Evolutionary conservation across 2,888 invertebrate species (phyloP).

Genomic region (Trissonchulus sp.): DNA sequence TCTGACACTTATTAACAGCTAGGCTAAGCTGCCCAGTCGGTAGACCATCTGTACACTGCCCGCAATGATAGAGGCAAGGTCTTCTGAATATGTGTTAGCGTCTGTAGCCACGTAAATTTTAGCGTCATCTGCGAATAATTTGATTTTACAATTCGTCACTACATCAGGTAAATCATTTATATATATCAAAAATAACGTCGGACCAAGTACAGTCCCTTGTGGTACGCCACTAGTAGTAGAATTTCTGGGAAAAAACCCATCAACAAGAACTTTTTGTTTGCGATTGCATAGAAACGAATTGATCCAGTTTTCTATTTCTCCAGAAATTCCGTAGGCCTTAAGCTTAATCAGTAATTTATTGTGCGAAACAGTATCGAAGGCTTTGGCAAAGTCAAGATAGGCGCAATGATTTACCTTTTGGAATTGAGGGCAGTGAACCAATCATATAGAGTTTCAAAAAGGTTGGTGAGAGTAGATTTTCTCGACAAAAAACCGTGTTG

Average conservation of each 20-base stretch:
- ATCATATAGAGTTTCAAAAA: background rate
- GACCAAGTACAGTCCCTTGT: slow-evolving; percentile 6
- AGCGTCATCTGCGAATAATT: background rate
- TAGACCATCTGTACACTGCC: too few species aligned
- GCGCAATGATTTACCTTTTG: slow-evolving; percentile 9
- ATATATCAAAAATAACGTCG: background rate
- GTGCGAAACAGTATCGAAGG: slow-evolving; percentile 5
- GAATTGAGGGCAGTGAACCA: slow-evolving; percentile 1
- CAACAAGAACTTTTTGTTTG: background rate
- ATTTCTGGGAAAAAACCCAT: background rate
- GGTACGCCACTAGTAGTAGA: background rate
- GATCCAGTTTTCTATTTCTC: background rate
- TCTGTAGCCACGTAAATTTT: background rate
- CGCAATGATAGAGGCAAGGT: background rate
- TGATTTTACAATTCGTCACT: background rate
- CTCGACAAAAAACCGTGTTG: slow-evolving; percentile 1
- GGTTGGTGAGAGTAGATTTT: background rate
- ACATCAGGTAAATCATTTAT: background rate
- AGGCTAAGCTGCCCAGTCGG: background rate
- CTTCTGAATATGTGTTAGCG: background rate
- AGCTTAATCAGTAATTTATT: slow-evolving; percentile 8
- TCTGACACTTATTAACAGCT: background rate
- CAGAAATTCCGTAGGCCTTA: background rate
- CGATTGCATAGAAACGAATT: background rate
- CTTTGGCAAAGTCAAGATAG: slow-evolving; percentile 13